Evolutionary conservation across 92 coral and sea anemone species (phyloP), one percentile per base, ranked within the genome.

Genomic region (Siderastrea siderea): DNA sequence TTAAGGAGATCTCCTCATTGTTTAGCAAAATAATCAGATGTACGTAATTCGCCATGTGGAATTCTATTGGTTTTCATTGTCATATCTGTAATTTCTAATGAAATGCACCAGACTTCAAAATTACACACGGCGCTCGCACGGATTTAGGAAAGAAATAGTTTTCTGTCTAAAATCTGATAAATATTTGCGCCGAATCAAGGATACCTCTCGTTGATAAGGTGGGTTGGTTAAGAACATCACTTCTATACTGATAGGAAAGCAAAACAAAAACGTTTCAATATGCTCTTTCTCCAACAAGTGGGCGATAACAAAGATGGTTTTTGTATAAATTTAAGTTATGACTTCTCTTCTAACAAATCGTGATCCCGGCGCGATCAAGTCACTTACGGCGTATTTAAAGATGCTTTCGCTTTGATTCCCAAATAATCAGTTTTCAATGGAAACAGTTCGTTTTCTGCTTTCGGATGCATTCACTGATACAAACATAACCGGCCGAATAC

Each of bases 21-120:
- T 80, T 74, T 80, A 45, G 78, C 60, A 62, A 74, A 50, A 73
- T 84, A 79, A 86, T 83, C 71, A 73, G 6, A 84, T 74, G 87
- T 59, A 63, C 11, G 87, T 74, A 16, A 74, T 72, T 60, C 60
- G 71, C 71, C 69, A 73, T 62, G 87, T 48, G 69, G 70, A 73
- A 45, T 71, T 47, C 79, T 38, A 74, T 73, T 74, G 87, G 87
- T 49, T 60, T 62, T 8, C 43, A 38, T 72, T 74, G 81, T 61
- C 69, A 11, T 65, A 60, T 62, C 26, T 84, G 80, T 61, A 83
- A 83, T 83, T 73, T 63, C 81, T 84, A 74, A 84, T 73, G 81
- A 84, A 73, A 84, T 84, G 69, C 87, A 84, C 70, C 45, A 74
- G 81, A 74, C 87, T 84, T 73, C 59, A 63, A 58, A 48, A 61